Evolutionary conservation across 2,888 invertebrate genomes (phyloP).

Genomic region (Ichneumoninae sp.): DNA sequence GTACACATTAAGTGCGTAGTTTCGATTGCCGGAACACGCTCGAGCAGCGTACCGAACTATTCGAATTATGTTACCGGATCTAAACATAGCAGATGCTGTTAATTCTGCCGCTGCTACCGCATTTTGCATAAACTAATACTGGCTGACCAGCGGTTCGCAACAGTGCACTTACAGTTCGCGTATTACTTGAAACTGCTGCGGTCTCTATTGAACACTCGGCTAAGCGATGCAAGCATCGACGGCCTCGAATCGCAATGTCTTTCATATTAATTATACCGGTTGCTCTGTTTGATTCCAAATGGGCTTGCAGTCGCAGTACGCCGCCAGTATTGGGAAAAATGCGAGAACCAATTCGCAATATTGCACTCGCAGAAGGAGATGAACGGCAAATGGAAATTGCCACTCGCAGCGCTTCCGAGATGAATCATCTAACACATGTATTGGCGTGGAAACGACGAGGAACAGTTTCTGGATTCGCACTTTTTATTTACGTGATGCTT

Average conservation of each 20-base stretch:
- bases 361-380: too few species aligned
- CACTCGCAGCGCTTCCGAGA: too few species aligned
- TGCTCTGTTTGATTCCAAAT: slow-evolving; percentile 11
- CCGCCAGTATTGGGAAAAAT: neutral
- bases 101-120: slow-evolving; percentile 48
- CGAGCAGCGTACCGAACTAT: slow-evolving; percentile 30
- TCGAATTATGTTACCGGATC: slow-evolving; percentile 55
- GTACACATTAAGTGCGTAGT: slow-evolving; percentile 41
- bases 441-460: too few species aligned
- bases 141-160: slow-evolving; percentile 49
- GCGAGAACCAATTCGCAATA: too few species aligned
- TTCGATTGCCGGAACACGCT: slow-evolving; percentile 27
- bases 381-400: too few species aligned
- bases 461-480: too few species aligned
- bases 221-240: slow-evolving; percentile 43
- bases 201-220: slow-evolving; percentile 29
- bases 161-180: slow-evolving; percentile 41
- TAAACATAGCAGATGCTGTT: slow-evolving; percentile 53
- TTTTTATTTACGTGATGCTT: too few species aligned
- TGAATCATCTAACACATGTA: too few species aligned
- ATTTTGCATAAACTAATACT: slow-evolving; percentile 57
- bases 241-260: slow-evolving; percentile 38
- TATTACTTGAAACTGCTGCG: slow-evolving; percentile 34
- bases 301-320: neutral
- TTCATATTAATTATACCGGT: slow-evolving; percentile 23